phyloP scores from a whole-genome alignment of 2,113 vertebrate genomes.

The Amphilophus citrinellus region DNA sequence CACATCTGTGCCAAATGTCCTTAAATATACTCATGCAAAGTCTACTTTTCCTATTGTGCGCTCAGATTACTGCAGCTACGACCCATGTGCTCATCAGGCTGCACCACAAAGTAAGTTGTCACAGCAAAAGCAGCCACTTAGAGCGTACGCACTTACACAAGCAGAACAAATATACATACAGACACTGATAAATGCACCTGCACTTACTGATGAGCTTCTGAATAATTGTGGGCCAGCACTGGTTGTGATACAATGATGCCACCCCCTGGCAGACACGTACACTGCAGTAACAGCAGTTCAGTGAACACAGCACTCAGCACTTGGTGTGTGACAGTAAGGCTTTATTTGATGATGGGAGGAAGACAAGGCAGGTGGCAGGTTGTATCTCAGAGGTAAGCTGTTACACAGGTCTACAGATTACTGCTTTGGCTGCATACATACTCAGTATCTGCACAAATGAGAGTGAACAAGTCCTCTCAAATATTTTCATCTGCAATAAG shows the following conservation, averaged over 20 bases:
- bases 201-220: neutral
- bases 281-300: neutral
- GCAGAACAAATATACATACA: neutral
- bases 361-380: slow-evolving; percentile 42
- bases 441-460: slow-evolving; percentile 53
- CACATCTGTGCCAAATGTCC: neutral
- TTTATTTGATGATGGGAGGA: slow-evolving; percentile 76
- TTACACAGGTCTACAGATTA: slow-evolving; percentile 62
- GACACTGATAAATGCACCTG: neutral
- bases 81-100: neutral
- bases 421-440: slow-evolving; percentile 62
- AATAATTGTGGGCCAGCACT: neutral
- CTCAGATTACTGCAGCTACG: neutral
- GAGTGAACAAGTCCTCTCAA: slow-evolving; percentile 38
- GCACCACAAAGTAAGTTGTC: slow-evolving; percentile 10
- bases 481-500: slow-evolving; percentile 47
- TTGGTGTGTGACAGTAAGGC: slow-evolving; percentile 63
- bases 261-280: slow-evolving; percentile 56
- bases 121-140: neutral
- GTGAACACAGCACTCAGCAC: neutral
- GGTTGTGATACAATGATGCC: slow-evolving; percentile 66
- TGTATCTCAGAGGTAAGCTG: slow-evolving; percentile 55
- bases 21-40: neutral
- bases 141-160: neutral
- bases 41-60: neutral